Evolutionary conservation across 2,888 invertebrate species (phyloP), one percentile per base, ranked within the genome.

Genomic region (Glyphotaelius pellucidus): DNA sequence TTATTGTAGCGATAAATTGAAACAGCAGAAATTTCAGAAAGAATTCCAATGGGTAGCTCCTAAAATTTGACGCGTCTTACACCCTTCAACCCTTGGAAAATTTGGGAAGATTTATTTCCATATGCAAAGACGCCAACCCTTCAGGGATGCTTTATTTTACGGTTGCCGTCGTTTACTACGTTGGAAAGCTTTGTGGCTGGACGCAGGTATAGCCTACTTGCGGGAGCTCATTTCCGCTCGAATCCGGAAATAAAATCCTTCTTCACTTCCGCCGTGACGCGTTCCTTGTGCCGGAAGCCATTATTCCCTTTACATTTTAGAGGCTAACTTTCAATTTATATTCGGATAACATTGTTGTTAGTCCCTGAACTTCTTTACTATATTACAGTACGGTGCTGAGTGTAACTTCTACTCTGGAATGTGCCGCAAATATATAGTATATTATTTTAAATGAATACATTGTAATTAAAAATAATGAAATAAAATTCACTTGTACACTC

Each of bases 231-330:
- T 83, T 83, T 83, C 83, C 83, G 25, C 35, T 32, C 25, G 38
- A 25, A 83, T 83, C 83, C 83, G 83, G 83, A 83, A 83, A 83
- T 83, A 83, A 83, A 83, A 83, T 38, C 35, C 35, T 35, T 32
- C 83, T 83, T 83, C 35, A 83, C 83, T 83, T 83, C 83, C 83
- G 83, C 35, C 35, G 35, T 38, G 35, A 83, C 35, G 83, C 25
- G 67, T 25, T 67, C 67, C 67, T n/a, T 67, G 67, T 25, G 67
- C 67, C 25, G 67, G 67, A 67, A 67, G 9, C 67, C 9, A 67
- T 25, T n/a, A 67, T 67, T 67, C 67, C 67, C 67, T 67, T 67
- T 67, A 67, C 25, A 67, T n/a, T 67, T 67, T 67, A n/a, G 67
- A 67, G 25, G 25, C 67, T 9, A 19, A 5, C 25, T 1, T 67